These are phyloP conservation scores for Geotrypetes seraphini DNA, from an alignment of 2,797 vertebrate genomes.

Conservation along the genomic window DNA sequence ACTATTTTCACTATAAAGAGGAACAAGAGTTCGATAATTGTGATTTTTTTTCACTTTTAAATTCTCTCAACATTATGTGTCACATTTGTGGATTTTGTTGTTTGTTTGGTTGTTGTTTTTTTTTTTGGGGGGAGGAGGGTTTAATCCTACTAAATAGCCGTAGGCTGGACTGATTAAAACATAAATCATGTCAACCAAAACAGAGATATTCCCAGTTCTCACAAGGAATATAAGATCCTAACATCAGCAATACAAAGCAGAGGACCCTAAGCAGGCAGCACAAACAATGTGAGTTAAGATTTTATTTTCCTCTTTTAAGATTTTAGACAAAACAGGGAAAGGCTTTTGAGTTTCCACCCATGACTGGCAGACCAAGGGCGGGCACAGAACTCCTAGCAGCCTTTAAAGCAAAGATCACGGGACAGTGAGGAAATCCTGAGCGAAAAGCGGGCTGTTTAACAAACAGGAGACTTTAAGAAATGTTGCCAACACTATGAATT, in stretches of 20 bases:
- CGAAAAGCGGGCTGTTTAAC: slow-evolving; percentile 3
- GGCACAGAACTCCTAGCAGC: too few relatives aligned
- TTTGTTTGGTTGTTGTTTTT: too few relatives aligned
- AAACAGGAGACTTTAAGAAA: neutral
- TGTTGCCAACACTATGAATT: neutral
- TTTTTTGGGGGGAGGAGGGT: too few relatives aligned
- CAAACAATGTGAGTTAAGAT: neutral
- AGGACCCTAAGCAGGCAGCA: neutral
- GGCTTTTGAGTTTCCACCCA: neutral
- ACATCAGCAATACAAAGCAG: neutral
- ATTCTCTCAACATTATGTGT: slow-evolving; percentile 9
- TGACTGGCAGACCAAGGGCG: too few relatives aligned
- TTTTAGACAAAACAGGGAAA: neutral
- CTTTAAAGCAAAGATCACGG: too few relatives aligned
- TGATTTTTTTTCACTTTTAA: slow-evolving; percentile 34
- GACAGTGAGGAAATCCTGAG: neutral
- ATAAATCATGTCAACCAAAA: neutral
- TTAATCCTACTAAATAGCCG: slow-evolving; percentile 10
- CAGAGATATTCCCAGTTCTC: neutral
- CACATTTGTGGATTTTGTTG: too few relatives aligned
- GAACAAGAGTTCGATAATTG: slow-evolving; percentile 27
- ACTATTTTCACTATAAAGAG: slow-evolving; percentile 16
- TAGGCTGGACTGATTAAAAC: slow-evolving; percentile 1
- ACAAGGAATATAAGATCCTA: neutral
- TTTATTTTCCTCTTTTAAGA: neutral